Evolutionary conservation across 2,888 invertebrate species (phyloP), one percentile per base, ranked within the genome.

Genomic region (Sminthurides aquaticus): DNA sequence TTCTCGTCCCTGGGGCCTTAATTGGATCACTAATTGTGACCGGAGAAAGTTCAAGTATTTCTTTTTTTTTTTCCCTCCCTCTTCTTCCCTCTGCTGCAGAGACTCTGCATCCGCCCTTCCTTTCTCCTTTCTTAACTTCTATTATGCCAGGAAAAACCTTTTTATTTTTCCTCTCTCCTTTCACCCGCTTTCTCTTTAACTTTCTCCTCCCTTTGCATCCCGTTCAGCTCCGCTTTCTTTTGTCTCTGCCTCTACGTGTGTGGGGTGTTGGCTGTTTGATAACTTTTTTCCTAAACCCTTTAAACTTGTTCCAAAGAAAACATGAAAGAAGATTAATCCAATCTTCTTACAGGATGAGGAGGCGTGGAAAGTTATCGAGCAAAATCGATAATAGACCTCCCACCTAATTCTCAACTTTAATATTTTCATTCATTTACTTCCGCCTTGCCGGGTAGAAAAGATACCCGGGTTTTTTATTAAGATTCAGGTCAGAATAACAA

Each of bases 11-110:
- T 28, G 11, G 49, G 28, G 18, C n/a, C 63, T 63, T 63, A 63
- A 63, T 63, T 63, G 57, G 63, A 63, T 63, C 57, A 57, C 63
- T 63, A 63, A 63, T 63, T 63, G 63, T 63, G 63, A 57, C 28
- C 49, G 48, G 63, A n/a, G n/a, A 57, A 63, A 57, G 26, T 57
- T 57, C 57, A 57, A 27, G 54, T 49, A 5, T 18, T 27, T 11
- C 11, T 26, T 57, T 43, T 48, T 11, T 26, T 15, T 26, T n/a
- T n/a, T n/a, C n/a, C n/a, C n/a, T n/a, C n/a, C n/a, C n/a, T n/a
- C n/a, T n/a, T n/a, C n/a, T n/a, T n/a, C n/a, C n/a, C n/a, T n/a
- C n/a, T n/a, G n/a, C n/a, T n/a, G n/a, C n/a, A n/a, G n/a, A n/a
- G n/a, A n/a, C n/a, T n/a, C n/a, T n/a, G n/a, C n/a, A n/a, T n/a